Evolutionary conservation across 2,113 vertebrate genomes (phyloP), one percentile per base, ranked within the genome.

Genomic region (Pyrgilauda ruficollis): DNA sequence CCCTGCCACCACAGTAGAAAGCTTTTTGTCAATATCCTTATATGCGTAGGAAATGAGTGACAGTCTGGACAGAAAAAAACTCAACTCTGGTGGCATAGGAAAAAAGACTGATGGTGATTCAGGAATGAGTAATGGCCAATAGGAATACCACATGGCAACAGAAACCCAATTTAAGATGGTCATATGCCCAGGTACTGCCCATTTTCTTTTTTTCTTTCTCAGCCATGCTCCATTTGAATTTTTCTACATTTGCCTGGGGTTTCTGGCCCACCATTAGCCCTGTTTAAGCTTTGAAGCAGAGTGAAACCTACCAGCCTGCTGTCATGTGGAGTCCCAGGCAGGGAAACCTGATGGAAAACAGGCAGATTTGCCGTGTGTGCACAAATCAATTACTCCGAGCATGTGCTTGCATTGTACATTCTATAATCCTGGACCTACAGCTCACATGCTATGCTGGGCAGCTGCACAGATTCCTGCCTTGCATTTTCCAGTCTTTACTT

Each of bases 91-190:
- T 85, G 63, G 58, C 43, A 72, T 9, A 76, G 46, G 31, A 69
- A 56, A 66, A 93, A 70, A 31, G 68, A 52, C 70, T 90, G 61
- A 70, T 85, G 30, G n/a, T 81, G 82, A 93, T 83, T 88, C 84
- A 95, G 75, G 53, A 90, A 93, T 81, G 90, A 96, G 52, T 91
- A 95, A 90, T 27, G 52, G 75, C 62, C 61, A 82, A 43, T 13
- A 91, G 50, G 24, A 93, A 88, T 47, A 91, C 39, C 75, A 86
- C 8, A 9, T 81, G 83, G 56, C 64, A 95, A 67, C 35, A 90
- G 50, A 92, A 94, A 59, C 20, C 35, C 1, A 64, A 13, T 83
- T 84, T 90, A 93, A 88, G 64, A 47, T 52, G 19, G 2, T 50
- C 59, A 47, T 74, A 90, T 90, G 50, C 69, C 75, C 59, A 92